Conservation (phyloP, 2,888 invertebrate species). For the Elysia crispata region DNA sequence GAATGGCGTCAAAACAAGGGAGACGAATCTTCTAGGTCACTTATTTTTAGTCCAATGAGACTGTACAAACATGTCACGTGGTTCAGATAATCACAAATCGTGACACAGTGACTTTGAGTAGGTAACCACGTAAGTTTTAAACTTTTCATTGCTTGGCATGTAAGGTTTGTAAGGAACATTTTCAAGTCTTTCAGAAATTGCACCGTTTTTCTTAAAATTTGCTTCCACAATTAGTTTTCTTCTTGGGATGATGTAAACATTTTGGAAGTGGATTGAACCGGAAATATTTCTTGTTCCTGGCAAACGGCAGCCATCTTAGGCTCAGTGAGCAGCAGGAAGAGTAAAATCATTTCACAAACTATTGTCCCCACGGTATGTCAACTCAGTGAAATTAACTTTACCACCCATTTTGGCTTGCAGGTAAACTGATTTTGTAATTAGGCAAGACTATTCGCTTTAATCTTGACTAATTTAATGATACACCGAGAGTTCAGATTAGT, state of each 20-base stretch:
- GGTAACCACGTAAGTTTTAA: slow-evolving; percentile 44
- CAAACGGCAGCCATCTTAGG: slow-evolving; percentile 36
- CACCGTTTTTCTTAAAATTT: too few species aligned
- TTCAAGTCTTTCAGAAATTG: too few species aligned
- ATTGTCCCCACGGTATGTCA: too few species aligned
- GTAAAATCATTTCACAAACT: background rate
- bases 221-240: background rate
- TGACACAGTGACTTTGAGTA: slow-evolving; percentile 57
- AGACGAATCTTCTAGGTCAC: slow-evolving; percentile 27
- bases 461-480: too few species aligned
- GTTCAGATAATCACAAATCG: slow-evolving; percentile 50
- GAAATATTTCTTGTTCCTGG: slow-evolving; percentile 34
- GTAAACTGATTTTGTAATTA: too few species aligned
- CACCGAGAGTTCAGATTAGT: too few species aligned
- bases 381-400: too few species aligned
- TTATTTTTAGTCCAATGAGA: slow-evolving; percentile 47
- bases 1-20: slow-evolving; percentile 25
- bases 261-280: slow-evolving; percentile 17
- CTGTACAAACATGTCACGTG: slow-evolving; percentile 48
- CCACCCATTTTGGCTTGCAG: too few species aligned
- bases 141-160: slow-evolving; percentile 2
- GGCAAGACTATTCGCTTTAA: too few species aligned
- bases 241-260: background rate
- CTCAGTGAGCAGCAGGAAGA: slow-evolving; percentile 10
- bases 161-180: too few species aligned